Evolutionary conservation across 2,113 vertebrate species (phyloP), one percentile per base, ranked within the genome.

Genomic region (Lamprotornis superbus): DNA sequence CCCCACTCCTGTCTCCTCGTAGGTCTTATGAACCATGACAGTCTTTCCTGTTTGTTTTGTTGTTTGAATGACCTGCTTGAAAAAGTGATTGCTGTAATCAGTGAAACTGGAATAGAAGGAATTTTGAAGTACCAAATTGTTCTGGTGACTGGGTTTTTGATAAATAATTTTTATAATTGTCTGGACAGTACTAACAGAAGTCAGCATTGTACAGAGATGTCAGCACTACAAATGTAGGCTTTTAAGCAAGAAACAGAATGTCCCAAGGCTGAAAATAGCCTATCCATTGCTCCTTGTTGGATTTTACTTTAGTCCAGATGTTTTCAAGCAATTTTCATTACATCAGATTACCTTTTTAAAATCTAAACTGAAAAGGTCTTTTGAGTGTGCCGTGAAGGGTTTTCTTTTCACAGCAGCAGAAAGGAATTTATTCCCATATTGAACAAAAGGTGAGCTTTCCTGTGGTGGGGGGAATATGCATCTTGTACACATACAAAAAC

Each of bases 161-260:
- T 84, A 86, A 94, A 83, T 88, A 61, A 89, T 94, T 93, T 95
- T 91, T 93, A n/a, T 95, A 97, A 94, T 96, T 96, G 84, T 81
- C 61, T 96, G 87, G 96, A 95, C 96, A 95, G 92, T 40, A 37
- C 56, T 56, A 94, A 79, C 83, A 96, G 88, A 89, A 92, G 64
- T 30, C 42, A 87, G 61, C 68, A 21, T 90, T 81, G 81, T 90
- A 46, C 49, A 59, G 57, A 76, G 78, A 95, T 92, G 68, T 92
- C 95, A 87, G 79, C 42, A 9, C 64, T 79, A 61, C 85, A 78
- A 76, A 90, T 40, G 50, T 46, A 94, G 71, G 95, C 95, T 97
- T 97, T 96, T 95, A 96, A 94, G 89, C 73, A 75, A 86, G 91
- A 91, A 94, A 90, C 69, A 93, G 71, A 92, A 95, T 97, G 96